Evolutionary conservation across 2,888 invertebrate species (phyloP), one percentile per base, ranked within the genome.

Genomic region (Brenthis daphne): DNA sequence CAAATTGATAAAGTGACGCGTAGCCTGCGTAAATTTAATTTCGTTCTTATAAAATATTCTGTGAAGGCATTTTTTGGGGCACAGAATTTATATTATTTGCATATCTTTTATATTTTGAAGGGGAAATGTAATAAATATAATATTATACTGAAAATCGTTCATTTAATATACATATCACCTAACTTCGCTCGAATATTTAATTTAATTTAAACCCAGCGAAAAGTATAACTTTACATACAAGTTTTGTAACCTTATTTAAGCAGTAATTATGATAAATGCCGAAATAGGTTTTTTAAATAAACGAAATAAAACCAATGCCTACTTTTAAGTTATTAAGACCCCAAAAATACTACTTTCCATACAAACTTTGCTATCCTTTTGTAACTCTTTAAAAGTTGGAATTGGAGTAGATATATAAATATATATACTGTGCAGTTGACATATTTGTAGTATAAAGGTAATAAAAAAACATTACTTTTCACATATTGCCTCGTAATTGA

Each of bases 1-100:
- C 60, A 66, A 67, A 67, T 67, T 67, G 58, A 60, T 58, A 60
- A 67, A 61, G 33, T 55, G 53, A 55, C 54, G 58, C 43, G 66
- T 16, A 54, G 60, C 47, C 33, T 20, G 64, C 64, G 12, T 63
- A 54, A 66, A 66, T 66, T 54, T 43, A 66, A 66, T 66, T 66
- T 60, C 33, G 20, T 48, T 66, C 33, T 3, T 16, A 60, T 60
- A 60, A 54, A 61, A 60, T 54, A 56, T 57, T 51, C 43, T 24
- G 16, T 12, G 48, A 6, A 33, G 48, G 33, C 14, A 43, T 54
- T 54, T 63, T 63, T 43, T 53, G 51, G 20, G 20, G 0, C 33
- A 43, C 43, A 54, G 20, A 63, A 53, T 54, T 51, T 63, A 11
- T 8, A 6, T 54, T 14, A 29, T 29, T 60, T 60, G 12, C n/a